phyloP scores from a whole-genome alignment of 2,113 vertebrate species.

The Passer domesticus region DNA sequence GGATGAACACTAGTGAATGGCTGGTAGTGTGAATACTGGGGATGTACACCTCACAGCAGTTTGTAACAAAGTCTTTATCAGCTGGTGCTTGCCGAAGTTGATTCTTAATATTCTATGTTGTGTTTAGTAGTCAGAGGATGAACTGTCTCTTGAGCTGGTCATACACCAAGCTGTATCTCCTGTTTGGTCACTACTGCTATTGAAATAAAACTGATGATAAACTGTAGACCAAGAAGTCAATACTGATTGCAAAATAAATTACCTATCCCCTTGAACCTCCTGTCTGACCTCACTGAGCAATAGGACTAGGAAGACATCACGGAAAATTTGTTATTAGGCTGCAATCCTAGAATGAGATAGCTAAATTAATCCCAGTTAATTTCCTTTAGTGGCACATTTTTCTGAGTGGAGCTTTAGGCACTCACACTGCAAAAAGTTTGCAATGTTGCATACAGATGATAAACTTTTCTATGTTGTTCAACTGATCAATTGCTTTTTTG shows the following conservation, averaged over 20 bases:
- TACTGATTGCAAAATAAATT: background rate
- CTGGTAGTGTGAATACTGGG: background rate
- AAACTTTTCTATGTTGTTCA: background rate
- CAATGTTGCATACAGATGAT: background rate
- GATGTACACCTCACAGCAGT: background rate
- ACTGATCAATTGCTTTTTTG: background rate
- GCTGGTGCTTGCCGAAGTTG: background rate
- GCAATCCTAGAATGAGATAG: background rate
- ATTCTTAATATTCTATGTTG: background rate
- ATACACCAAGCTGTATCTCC: background rate
- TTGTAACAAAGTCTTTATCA: background rate
- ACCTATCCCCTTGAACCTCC: background rate
- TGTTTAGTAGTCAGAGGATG: background rate
- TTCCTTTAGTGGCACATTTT: background rate
- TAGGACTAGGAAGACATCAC: background rate
- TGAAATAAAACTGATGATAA: background rate
- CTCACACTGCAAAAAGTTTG: background rate
- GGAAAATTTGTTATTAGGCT: background rate
- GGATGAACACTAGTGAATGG: background rate
- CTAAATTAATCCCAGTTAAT: background rate
- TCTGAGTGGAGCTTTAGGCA: background rate
- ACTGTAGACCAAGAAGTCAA: background rate
- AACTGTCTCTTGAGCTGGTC: background rate
- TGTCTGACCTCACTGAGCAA: background rate
- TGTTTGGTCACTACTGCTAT: background rate